Percentiles rank a stretch among this genome's conserved stretches.
phyloP scores from a whole-genome alignment of 2,888 invertebrate genomes.

The Vandiemenella viatica region DNA sequence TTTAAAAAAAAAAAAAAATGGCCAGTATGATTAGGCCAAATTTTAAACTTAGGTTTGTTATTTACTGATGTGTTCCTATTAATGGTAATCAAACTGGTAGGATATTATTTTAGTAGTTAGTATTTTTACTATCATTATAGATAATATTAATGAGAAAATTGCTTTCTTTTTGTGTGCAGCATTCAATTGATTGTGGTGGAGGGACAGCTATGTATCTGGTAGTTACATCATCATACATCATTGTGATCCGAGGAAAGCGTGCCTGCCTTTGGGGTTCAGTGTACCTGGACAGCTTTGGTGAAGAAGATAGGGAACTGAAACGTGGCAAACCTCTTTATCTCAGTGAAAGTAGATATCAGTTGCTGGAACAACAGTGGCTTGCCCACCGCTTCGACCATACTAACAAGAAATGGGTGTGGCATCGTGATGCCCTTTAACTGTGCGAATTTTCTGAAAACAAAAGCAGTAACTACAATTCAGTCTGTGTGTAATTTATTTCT shows the following conservation, averaged over 20 bases:
- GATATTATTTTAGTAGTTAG: too few relatives aligned
- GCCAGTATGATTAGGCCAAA: too few relatives aligned
- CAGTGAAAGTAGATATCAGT: conserved; percentile 74
- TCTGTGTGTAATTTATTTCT: not conserved
- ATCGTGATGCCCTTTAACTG: conserved; percentile 56
- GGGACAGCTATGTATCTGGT: conserved; percentile 91
- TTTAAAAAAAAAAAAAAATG: too few relatives aligned
- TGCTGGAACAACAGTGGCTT: conserved; percentile 92
- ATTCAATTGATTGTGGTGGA: conserved; percentile 86
- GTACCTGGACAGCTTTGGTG: conserved; percentile 93
- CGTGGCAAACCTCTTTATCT: conserved; percentile 93
- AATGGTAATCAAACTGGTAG: too few relatives aligned
- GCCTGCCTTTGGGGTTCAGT: conserved; percentile 96
- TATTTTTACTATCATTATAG: too few relatives aligned
- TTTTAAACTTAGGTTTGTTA: too few relatives aligned
- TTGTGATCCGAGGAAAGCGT: conserved; percentile 81
- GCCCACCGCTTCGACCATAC: conserved; percentile 91
- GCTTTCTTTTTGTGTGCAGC: conserved; percentile 35
- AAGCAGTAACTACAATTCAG: not conserved
- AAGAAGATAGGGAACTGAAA: conserved; percentile 95
- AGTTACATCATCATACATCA: conserved; percentile 87
- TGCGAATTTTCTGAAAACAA: not conserved
- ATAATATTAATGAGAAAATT: too few relatives aligned
- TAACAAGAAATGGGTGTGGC: conserved; percentile 89
- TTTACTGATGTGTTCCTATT: too few relatives aligned